Evolutionary conservation across 92 coral and sea anemone species (phyloP).

Genomic region (Isaurus tuberculatus): DNA sequence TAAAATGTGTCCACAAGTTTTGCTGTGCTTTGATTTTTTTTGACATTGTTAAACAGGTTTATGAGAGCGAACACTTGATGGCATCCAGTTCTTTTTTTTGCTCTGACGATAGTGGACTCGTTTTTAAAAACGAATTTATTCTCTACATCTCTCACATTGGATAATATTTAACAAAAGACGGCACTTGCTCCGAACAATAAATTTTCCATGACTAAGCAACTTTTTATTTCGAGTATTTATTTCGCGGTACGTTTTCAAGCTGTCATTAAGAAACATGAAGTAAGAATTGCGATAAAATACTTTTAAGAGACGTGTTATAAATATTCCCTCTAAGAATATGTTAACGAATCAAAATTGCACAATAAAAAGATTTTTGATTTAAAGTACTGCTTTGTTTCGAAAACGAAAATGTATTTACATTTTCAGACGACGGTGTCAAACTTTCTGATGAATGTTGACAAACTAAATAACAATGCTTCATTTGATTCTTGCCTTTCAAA

Average conservation of each 20-base stretch:
- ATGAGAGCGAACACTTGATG: no score
- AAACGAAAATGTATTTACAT: not conserved
- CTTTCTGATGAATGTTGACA: not conserved
- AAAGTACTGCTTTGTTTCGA: not conserved
- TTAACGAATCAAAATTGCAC: not conserved
- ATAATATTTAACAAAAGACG: not conserved
- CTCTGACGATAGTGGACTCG: not conserved
- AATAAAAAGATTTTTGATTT: no score
- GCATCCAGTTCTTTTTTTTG: no score
- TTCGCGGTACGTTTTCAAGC: not conserved
- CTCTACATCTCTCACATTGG: not conserved
- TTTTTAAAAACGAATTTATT: no score
- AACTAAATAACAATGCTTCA: not conserved
- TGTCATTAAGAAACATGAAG: not conserved
- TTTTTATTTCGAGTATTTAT: no score
- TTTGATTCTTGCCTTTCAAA: not conserved
- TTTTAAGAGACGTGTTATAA: no score
- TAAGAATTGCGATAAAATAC: no score
- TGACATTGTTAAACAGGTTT: no score
- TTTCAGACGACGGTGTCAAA: not conserved
- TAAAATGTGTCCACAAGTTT: no score
- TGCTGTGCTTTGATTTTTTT: no score
- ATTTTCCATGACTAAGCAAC: not conserved
- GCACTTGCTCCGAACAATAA: not conserved
- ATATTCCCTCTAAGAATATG: no score